These are phyloP conservation scores for Crossocerus cetratus DNA, from an alignment of 2,888 invertebrate species.

Conservation along the genomic window DNA sequence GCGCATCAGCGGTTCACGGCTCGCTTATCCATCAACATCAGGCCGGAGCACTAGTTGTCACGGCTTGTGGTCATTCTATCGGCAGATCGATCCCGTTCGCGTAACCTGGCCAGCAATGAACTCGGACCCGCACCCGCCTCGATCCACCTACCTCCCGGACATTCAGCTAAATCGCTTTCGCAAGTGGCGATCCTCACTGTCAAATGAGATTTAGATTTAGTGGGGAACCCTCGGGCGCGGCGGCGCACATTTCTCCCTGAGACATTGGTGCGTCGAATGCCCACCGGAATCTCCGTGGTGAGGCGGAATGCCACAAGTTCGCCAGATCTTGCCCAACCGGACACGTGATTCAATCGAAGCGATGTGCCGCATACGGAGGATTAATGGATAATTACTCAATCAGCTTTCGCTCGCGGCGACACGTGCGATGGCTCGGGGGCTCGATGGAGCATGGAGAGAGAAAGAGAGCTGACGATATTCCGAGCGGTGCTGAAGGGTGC, in stretches of 20 bases:
- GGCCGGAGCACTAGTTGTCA: slow-evolving; percentile 33
- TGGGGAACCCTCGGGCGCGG: neutral
- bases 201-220: slow-evolving; percentile 50
- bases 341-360: too few relatives aligned
- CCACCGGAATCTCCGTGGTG: too few relatives aligned
- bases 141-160: slow-evolving; percentile 32
- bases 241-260: slow-evolving; percentile 18
- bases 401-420: slow-evolving; percentile 11
- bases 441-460: neutral
- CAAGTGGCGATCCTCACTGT: slow-evolving; percentile 40
- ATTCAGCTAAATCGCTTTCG: slow-evolving; percentile 24
- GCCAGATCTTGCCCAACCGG: too few relatives aligned
- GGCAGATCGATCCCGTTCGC: slow-evolving; percentile 31
- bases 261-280: too few relatives aligned
- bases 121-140: slow-evolving; percentile 9
- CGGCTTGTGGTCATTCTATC: slow-evolving; percentile 32
- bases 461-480: neutral
- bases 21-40: slow-evolving; percentile 68
- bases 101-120: slow-evolving; percentile 41
- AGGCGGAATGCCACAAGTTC: too few relatives aligned
- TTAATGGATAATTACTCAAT: too few relatives aligned
- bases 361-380: too few relatives aligned
- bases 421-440: neutral
- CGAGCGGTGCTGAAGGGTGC: too few relatives aligned
- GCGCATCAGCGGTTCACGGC: slow-evolving; percentile 56